Conservation (phyloP, 2,113 vertebrate genomes). For the Eonycteris spelaea region DNA sequence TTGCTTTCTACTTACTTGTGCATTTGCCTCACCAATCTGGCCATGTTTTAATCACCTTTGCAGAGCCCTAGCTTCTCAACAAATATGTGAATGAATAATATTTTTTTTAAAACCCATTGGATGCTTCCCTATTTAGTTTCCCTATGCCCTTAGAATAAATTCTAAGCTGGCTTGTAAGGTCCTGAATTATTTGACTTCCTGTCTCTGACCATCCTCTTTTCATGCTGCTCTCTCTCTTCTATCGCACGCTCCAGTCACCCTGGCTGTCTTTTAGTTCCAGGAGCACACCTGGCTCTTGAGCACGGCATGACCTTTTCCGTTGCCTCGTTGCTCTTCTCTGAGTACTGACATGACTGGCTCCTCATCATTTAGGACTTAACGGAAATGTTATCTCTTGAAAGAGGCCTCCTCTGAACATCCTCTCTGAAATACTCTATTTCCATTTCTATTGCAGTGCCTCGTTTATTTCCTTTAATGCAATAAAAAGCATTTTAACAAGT, state of each 20-base stretch:
- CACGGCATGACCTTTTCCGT: rapidly evolving
- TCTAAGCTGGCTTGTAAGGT: neutral
- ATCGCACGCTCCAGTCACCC: neutral
- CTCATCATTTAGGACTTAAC: neutral
- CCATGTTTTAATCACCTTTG: neutral
- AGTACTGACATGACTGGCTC: neutral
- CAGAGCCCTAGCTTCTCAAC: neutral
- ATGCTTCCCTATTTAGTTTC: neutral
- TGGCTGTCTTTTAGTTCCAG: neutral
- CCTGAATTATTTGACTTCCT: neutral
- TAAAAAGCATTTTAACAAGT: neutral
- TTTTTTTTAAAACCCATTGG: neutral
- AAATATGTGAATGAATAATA: neutral
- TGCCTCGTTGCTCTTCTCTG: neutral
- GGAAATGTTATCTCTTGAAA: neutral
- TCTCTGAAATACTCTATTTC: neutral
- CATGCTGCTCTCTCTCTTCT: neutral
- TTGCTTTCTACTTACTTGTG: neutral
- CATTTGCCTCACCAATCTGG: neutral
- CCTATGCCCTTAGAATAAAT: neutral
- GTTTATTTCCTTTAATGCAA: neutral
- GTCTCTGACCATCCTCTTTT: neutral
- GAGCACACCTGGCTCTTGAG: neutral
- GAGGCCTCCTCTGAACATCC: neutral
- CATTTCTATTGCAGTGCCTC: neutral